Base-by-base conservation (phyloP, 2,888 invertebrate species). In the Trissonchulus latispiculum region DNA sequence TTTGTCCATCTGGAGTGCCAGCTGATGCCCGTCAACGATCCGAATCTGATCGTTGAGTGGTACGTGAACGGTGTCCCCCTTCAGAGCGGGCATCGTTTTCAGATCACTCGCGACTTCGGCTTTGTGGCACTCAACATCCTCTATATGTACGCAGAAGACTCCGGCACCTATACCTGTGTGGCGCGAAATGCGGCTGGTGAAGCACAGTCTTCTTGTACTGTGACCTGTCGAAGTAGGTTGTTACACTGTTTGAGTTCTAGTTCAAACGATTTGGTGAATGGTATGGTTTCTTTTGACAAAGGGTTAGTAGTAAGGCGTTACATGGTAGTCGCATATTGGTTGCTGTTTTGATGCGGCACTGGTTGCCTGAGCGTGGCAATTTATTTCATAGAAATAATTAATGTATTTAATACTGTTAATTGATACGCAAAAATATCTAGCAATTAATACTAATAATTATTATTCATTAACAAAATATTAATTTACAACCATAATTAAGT, bases 71-170 rank as follows among this genome's bases (percentile, higher is more conserved):
- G 94, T 72, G 90, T 91, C 82, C 90, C 92, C 76, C 90, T 99
- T 71, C 80, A 80, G 77, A 82, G 82, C 68, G 83, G 86, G 61
- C 85, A 86, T 77, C 89, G 96, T 78, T 96, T 93, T 81, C 93
- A 93, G 84, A 93, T 92, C 8, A 92, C 92, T 83, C 91, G 95
- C 80, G 95, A 97, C 84, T 96, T 97, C 85, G 96, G 96, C 75
- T 97, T 95, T 83, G 95, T 96, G 29, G 95, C 96, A 8, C 87
- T 99, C 72, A 97, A 97, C 84, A 89, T 99, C 71, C 87, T 96
- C 32, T 94, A 95, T 80, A 94, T 95, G 33, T 96, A 95, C 83
- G 93, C 97, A n/a, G 91, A 91, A 79, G 99, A 99, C 85, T 93
- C 93, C 2, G 96, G 96, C 29, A 91, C 94, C 0, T 97, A 96